Base-by-base conservation (phyloP, 1,140 invertebrate species). In the Zaprionus camerounensis region DNA sequence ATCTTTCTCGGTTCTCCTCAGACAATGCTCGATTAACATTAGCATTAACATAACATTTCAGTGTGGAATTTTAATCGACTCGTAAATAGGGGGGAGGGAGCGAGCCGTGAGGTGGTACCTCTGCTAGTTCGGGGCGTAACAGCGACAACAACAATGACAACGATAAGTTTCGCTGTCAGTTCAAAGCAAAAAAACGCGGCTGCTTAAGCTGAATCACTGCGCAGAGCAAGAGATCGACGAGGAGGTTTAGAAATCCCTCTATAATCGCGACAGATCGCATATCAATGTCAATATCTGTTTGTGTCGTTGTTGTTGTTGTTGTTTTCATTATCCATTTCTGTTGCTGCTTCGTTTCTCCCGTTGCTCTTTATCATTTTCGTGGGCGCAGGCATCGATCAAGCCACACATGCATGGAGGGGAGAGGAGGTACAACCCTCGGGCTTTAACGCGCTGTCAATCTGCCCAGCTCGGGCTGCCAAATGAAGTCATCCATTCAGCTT, bases 11-110 rank as follows among this genome's bases (percentile, higher is more conserved):
- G 77, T 81, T 73, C 80, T 83, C 67, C 81, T 65, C 78, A 62
- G 81, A 88, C 85, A 88, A 88, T 88, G 85, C 90, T 70, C 85
- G 85, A 88, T 90, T 91, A 90, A 90, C 85, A 90, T 86, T 44
- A 44, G 17, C 41, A 20, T 26, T 26, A 46, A 46, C 41, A 46
- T 87, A 66, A 86, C 83, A 87, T 90, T 90, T 81, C 81, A 34
- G 22, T 71, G 85, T 58, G 84, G 81, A 90, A 90, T 90, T 85
- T 90, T 90, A 90, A 90, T 90, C 81, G 85, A 90, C 81, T 90
- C 59, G 55, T 55, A 41, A 62, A 36, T 72, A 55, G 53, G 41
- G 20, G 63, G 38, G 15, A 81, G 28, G 22, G 22, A 26, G 41
- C 20, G 58, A 38, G 28, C 12, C 44, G 24, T 4, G 15, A 34